Base-by-base conservation (phyloP, 2,888 invertebrate species). In the Mesorhabditis sp. region DNA sequence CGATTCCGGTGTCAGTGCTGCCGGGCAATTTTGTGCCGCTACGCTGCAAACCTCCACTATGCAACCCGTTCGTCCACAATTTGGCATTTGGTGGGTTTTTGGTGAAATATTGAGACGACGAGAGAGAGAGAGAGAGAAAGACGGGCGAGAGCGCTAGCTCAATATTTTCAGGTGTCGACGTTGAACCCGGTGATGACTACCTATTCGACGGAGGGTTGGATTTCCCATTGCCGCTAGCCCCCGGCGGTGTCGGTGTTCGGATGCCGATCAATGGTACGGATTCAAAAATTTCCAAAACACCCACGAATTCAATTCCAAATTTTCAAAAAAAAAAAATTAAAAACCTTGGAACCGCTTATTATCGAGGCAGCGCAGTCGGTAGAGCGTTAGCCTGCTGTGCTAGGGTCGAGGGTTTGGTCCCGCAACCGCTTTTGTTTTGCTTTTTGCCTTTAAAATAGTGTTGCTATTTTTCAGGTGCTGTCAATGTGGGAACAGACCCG, bases 61-160 rank as follows among this genome's bases (percentile, higher is more conserved):
- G 83, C 67, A 83, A 83, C 69, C 82, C 82, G 62, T 83, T 83
- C 69, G 79, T 82, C 41, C 79, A 81, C 70, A 82, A 80, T 62
- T 65, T 78, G 65, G 83, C 76, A 7, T 78, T 81, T 61, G 81
- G n/a, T 50, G 58, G 58, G 7, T 50, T 13, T 10, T 50, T 50
- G 58, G 7, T 50, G 7, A 2, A 50, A 50, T n/a, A 50, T 2
- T 1, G 58, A 50, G n/a, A n/a, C 2, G n/a, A 50, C 7, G 58
- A 50, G n/a, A 50, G 58, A 50, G n/a, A 50, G 58, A 50, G n/a
- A 50, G n/a, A 50, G n/a, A n/a, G n/a, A 50, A 50, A n/a, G n/a
- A 50, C 6, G 50, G 50, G 13, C 6, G 50, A 50, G 13, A 50
- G 50, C 6, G 13, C 6, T 6, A 50, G 13, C 6, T 6, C 6